Evolutionary conservation across 1,140 invertebrate genomes (phyloP), one percentile per base, ranked within the genome.

Genomic region (Cherax quadricarinatus): DNA sequence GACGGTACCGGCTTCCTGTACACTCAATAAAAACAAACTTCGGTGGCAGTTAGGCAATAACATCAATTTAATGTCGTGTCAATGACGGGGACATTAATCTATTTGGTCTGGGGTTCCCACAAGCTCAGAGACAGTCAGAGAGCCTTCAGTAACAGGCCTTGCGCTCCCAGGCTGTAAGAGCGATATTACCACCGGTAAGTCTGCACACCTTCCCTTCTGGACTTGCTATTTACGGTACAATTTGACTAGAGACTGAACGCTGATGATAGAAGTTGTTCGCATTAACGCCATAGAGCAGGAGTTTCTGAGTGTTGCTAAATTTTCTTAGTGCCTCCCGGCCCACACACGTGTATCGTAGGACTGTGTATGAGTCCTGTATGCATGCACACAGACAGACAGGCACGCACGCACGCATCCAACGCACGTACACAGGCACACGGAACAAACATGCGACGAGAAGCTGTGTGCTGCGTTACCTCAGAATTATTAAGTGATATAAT

Each of bases 1-100:
- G 88, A 41, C 24, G 80, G 81, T 73, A 18, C 80, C 70, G 70
- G 88, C 66, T 81, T 90, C 70, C 88, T 90, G 88, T 90, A 90
- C 88, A 84, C 88, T 81, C 88, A 90, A 90, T 90, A 90, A 90
- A 90, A 90, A 90, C 88, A 90, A 90, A 90, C 88, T 90, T 90
- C 88, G 81, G 60, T 90, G 88, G 88, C 88, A 90, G 88, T 90
- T 90, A 57, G 88, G 88, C 88, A 90, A 90, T 90, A 90, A 90
- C 88, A 83, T 90, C 80, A 90, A 90, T 90, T 90, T 90, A 90
- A 90, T 90, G 88, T 83, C 79, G 88, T 90, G 88, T 90, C 88
- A 90, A 90, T 90, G 88, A 84, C 88, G 88, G 88, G 41, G 53
- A 75, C 88, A 90, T 90, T 90, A 90, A 90, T 90, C 88, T 90